Evolutionary conservation across 2,113 vertebrate species (phyloP), one percentile per base, ranked within the genome.

Genomic region (Cranoglanis bouderius): DNA sequence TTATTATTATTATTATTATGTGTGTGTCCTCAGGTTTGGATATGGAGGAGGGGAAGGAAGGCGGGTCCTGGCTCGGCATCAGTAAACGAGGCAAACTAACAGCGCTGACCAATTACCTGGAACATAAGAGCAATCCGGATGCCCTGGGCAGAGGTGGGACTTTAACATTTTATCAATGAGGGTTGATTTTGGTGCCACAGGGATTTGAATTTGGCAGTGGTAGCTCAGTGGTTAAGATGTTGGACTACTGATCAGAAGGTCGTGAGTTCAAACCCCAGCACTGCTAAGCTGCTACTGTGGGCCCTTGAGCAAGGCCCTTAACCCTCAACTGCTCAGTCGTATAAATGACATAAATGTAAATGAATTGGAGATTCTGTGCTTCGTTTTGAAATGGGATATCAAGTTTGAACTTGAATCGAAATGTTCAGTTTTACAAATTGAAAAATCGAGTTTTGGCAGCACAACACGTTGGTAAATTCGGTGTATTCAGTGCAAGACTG

Each of bases 41-140:
- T 93, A 96, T 97, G 96, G 98, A 99, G 87, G 95, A 95, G 91
- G 97, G 98, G 26, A 98, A 96, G 92, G 97, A 98, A 95, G 98
- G 98, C 40, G 98, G 98, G 2, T 97, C 98, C 0, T 99, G 98
- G 98, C 95, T 99, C 89, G 98, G 98, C 63, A 97, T 99, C 93
- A 98, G 88, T 93, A 98, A 96, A 32, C 94, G 95, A 72, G 98
- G 98, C 61, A 98, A 97, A 92, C 94, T 99, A 92, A 96, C 97
- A 0, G 97, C 97, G 0, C 95, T 99, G 91, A 99, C 98, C 86
- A 99, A 99, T 94, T 99, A 98, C 88, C 92, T 99, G 95, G 97
- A 99, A 82, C 95, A 96, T 0, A 92, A 61, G 67, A 93, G 87
- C 55, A 96, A 98, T 89, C 94, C 91, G 26, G 95, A 97, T 0